Percentiles rank a stretch among this genome's conserved stretches.
phyloP scores from a whole-genome alignment of 2,797 vertebrate genomes.

The Hephaestus fuliginosus region DNA sequence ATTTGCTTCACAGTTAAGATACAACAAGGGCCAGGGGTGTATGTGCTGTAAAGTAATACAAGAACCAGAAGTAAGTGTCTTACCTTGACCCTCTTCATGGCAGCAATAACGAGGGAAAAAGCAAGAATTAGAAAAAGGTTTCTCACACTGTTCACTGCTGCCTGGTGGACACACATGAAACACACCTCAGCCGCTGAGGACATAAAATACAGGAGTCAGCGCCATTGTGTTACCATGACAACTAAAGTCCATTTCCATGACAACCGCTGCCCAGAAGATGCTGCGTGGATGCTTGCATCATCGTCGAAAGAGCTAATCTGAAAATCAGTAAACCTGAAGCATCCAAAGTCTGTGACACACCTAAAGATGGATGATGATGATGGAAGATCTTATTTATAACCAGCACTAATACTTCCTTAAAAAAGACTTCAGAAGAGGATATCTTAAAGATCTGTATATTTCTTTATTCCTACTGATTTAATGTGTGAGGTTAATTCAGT shows the following conservation, averaged over 20 bases:
- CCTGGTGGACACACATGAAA: slow-evolving; percentile 59
- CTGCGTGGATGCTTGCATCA: slow-evolving; percentile 35
- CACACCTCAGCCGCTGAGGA: slow-evolving; percentile 73
- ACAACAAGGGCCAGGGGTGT: background rate
- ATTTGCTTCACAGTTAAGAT: background rate
- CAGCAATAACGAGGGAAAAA: slow-evolving; percentile 86
- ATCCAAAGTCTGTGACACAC: slow-evolving; percentile 15
- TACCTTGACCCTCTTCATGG: slow-evolving; percentile 98
- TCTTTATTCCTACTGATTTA: background rate
- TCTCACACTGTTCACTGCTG: slow-evolving; percentile 61
- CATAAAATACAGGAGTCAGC: slow-evolving; percentile 75
- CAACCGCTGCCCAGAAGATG: slow-evolving; percentile 60
- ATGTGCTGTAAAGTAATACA: background rate
- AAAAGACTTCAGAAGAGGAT: background rate
- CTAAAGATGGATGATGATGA: slow-evolving; percentile 1
- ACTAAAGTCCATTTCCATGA: slow-evolving; percentile 72
- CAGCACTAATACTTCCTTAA: background rate
- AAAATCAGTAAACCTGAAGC: slow-evolving; percentile 32
- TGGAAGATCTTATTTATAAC: background rate
- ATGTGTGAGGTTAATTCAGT: slow-evolving; percentile 10
- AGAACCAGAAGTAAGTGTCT: slow-evolving; percentile 54
- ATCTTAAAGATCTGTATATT: background rate
- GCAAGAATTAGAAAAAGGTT: slow-evolving; percentile 72
- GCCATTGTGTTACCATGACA: slow-evolving; percentile 68
- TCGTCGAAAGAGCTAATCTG: slow-evolving; percentile 22